Percentiles rank a stretch among this genome's conserved stretches.
Evolutionary conservation across 2,797 vertebrate genomes (phyloP).

Genomic region (Malacoraja senta): DNA sequence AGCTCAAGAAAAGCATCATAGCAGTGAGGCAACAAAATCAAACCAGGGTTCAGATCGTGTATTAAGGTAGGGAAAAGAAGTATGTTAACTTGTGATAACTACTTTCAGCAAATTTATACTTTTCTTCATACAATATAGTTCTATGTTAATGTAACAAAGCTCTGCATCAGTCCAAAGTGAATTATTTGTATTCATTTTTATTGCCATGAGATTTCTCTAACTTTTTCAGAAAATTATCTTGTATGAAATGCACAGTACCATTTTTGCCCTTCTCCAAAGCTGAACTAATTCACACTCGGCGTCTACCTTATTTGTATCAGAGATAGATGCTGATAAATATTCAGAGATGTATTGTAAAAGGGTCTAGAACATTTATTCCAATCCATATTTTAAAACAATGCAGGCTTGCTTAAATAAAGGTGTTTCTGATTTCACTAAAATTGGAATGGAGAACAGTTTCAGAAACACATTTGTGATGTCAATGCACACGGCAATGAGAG

Average conservation of each 20-base stretch:
- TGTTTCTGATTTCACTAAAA: neutral
- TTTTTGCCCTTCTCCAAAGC: too few species aligned
- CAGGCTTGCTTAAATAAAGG: too few species aligned
- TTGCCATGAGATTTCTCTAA: neutral
- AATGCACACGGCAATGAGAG: too few species aligned
- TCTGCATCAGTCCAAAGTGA: neutral
- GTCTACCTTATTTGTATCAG: neutral
- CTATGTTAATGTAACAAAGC: neutral
- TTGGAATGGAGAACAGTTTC: neutral
- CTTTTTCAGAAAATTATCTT: neutral
- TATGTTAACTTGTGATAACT: neutral
- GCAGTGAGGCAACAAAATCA: conserved; percentile 84
- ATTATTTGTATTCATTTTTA: neutral
- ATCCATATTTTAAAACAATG: too few species aligned
- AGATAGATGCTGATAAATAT: neutral
- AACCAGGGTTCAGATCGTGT: conserved; percentile 93
- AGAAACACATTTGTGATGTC: neutral
- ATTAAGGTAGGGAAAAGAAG: conserved; percentile 75
- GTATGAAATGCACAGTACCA: neutral
- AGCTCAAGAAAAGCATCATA: conserved; percentile 95
- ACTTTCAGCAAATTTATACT: neutral
- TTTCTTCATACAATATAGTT: neutral
- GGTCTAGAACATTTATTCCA: neutral
- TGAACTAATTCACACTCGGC: neutral
- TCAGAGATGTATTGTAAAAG: neutral